Evolutionary conservation across 2,888 invertebrate genomes (phyloP).

Genomic region (Pollenia angustigena): DNA sequence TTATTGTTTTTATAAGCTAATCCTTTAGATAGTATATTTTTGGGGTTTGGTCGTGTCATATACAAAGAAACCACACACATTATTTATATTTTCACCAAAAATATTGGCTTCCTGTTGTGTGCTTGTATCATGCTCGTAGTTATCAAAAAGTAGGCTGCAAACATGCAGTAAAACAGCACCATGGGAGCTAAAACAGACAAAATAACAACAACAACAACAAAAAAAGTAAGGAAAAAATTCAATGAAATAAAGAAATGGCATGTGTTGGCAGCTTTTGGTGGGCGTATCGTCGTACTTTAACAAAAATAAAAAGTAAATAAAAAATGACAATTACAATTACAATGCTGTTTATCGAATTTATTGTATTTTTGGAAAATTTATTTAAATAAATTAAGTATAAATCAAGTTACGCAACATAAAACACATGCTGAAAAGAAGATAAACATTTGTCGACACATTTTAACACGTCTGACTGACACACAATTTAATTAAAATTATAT

Average conservation of each 20-base stretch:
- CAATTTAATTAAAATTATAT: constrained; percentile 5
- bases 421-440: constrained; percentile 45
- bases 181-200: constrained; percentile 20
- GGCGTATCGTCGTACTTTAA: constrained; percentile 39
- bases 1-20: constrained; percentile 18
- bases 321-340: constrained; percentile 54
- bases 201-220: background rate
- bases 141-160: constrained; percentile 54
- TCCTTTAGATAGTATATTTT: constrained; percentile 19
- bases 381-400: constrained; percentile 54
- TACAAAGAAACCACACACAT: background rate
- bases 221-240: constrained; percentile 22
- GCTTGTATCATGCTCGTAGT: constrained; percentile 25
- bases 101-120: constrained; percentile 62
- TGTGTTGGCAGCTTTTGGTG: constrained; percentile 58
- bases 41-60: constrained; percentile 19
- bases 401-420: constrained; percentile 30
- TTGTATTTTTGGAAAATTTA: constrained; percentile 58
- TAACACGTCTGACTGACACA: background rate
- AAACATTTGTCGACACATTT: constrained; percentile 31
- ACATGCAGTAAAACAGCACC: constrained; percentile 18
- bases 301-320: constrained; percentile 10
- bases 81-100: constrained; percentile 41
- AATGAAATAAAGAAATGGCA: constrained; percentile 48
- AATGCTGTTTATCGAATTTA: constrained; percentile 48